Conservation (phyloP, 1,140 invertebrate species). For the Carposina sasakii region DNA sequence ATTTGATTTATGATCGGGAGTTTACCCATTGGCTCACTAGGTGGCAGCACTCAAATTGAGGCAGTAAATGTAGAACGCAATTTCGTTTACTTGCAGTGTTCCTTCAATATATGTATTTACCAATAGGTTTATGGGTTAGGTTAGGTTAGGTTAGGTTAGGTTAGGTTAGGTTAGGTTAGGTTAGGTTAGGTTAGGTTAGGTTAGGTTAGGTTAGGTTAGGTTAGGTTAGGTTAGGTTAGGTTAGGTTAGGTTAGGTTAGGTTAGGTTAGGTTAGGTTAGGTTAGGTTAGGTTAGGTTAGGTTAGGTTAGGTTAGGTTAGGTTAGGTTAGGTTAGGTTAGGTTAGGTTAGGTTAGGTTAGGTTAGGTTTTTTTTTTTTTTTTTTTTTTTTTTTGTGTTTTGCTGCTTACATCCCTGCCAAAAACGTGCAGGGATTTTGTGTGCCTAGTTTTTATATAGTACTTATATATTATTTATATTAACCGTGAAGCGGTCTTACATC, state of each 20-base stretch:
- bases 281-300: conserved; percentile 39
- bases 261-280: conserved; percentile 35
- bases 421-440: no score
- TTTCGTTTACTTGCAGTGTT: no score
- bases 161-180: conserved; percentile 23
- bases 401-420: no score
- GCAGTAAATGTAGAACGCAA: no score
- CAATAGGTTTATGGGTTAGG: conserved; percentile 16
- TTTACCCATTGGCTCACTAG: no score
- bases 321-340: conserved; percentile 34
- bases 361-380: conserved; percentile 20
- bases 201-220: conserved; percentile 18
- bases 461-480: no score
- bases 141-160: conserved; percentile 32
- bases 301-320: conserved; percentile 26
- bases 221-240: conserved; percentile 21
- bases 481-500: no score
- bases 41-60: no score
- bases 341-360: conserved; percentile 32
- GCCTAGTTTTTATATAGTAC: no score
- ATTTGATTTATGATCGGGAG: no score
- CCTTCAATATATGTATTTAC: no score
- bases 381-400: no score
- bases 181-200: conserved; percentile 17
- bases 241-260: conserved; percentile 20